Evolutionary conservation across 1,140 invertebrate species (phyloP).

Genomic region (Helicoverpa armigera): DNA sequence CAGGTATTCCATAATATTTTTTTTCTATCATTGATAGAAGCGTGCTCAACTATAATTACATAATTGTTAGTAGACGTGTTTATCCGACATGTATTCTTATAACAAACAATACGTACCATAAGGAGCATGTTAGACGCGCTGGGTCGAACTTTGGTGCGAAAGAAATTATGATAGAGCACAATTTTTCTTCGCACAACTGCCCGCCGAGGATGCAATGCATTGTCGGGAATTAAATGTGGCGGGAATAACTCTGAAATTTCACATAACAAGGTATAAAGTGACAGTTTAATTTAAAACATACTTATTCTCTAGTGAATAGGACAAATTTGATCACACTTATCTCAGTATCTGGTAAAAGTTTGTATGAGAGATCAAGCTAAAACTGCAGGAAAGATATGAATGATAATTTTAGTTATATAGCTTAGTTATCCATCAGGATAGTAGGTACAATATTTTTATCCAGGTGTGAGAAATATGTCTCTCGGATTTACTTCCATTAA

Average conservation of each 20-base stretch:
- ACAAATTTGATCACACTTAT: too few relatives aligned
- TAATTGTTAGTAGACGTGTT: too few relatives aligned
- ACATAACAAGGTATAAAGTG: constrained; percentile 17
- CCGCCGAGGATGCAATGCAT: constrained; percentile 87
- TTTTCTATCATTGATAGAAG: not conserved
- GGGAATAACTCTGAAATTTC: constrained; percentile 79
- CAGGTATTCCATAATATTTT: not conserved
- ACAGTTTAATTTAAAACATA: too few relatives aligned
- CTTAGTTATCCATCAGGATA: too few relatives aligned
- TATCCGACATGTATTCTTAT: not conserved
- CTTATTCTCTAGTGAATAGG: too few relatives aligned
- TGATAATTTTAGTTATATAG: too few relatives aligned
- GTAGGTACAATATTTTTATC: too few relatives aligned
- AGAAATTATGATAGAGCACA: constrained; percentile 92
- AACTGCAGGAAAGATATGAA: too few relatives aligned
- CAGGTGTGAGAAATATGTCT: too few relatives aligned
- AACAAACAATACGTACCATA: constrained; percentile 88
- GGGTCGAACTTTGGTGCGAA: constrained; percentile 91
- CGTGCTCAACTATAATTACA: not conserved
- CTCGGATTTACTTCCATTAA: too few relatives aligned
- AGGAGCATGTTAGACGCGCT: constrained; percentile 92
- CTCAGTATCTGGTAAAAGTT: too few relatives aligned
- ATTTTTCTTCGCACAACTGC: constrained; percentile 90
- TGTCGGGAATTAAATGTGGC: constrained; percentile 87
- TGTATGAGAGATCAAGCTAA: too few relatives aligned